These are phyloP conservation scores for Syrista parreyssii DNA, from an alignment of 2,888 invertebrate genomes.

Conservation along the genomic window DNA sequence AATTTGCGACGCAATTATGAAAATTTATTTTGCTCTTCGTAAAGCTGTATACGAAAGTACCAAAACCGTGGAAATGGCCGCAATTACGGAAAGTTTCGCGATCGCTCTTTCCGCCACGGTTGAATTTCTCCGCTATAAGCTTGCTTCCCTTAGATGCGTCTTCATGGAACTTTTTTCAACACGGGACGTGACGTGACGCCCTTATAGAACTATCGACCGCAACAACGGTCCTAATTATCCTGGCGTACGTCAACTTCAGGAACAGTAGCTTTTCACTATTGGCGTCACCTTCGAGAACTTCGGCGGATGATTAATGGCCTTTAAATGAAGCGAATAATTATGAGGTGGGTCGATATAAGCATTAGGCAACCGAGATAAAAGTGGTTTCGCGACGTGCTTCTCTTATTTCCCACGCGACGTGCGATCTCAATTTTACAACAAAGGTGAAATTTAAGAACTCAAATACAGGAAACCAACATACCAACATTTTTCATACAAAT, in stretches of 20 bases:
- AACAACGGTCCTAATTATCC: conserved; percentile 18
- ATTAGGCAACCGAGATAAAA: background rate
- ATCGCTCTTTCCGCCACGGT: background rate
- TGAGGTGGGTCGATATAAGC: conserved; percentile 24
- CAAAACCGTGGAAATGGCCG: no score
- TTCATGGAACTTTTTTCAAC: conserved; percentile 2
- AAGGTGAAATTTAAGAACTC: no score
- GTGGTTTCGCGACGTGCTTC: background rate
- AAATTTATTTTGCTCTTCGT: no score
- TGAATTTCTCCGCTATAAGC: background rate
- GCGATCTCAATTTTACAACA: no score
- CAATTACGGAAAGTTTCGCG: no score
- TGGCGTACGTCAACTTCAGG: conserved; percentile 21
- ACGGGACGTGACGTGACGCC: no score
- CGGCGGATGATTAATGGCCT: conserved; percentile 41
- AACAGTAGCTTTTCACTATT: conserved; percentile 18
- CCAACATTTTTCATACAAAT: no score
- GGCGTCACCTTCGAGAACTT: no score
- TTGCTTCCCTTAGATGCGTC: background rate
- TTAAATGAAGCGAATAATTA: conserved; percentile 46
- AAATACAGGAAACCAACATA: no score
- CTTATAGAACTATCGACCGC: background rate
- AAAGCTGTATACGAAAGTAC: no score
- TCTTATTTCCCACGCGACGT: background rate
- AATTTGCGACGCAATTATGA: no score